Percentiles rank a stretch among this genome's conserved stretches.
phyloP scores from a whole-genome alignment of 2,797 vertebrate genomes.

The Euphonia xanthogaster region DNA sequence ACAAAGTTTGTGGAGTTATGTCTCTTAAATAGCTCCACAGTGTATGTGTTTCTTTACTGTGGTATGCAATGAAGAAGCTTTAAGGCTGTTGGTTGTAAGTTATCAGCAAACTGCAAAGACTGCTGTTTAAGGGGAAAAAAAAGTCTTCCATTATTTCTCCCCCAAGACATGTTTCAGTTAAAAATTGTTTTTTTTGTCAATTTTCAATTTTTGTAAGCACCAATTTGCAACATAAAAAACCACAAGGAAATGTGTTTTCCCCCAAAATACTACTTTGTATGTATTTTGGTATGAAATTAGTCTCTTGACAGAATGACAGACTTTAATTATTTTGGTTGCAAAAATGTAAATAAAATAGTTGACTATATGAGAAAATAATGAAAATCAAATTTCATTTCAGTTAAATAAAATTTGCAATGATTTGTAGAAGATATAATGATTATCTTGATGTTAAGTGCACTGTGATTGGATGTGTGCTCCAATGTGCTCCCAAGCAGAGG shows the following conservation, averaged over 20 bases:
- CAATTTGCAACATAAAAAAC: not conserved
- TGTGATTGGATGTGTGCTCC: fast-evolving
- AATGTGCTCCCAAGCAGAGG: not conserved
- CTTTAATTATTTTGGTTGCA: not conserved
- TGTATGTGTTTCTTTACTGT: not conserved
- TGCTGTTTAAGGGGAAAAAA: not conserved
- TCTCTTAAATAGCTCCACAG: not conserved
- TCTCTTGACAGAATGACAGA: not conserved
- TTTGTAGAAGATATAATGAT: not conserved
- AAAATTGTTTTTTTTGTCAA: fast-evolving
- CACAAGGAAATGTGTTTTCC: not conserved
- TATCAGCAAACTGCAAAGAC: not conserved
- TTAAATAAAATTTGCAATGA: not conserved
- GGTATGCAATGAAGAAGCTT: not conserved
- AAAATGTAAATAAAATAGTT: not conserved
- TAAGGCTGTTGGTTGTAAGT: not conserved
- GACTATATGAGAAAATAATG: not conserved
- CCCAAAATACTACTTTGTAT: not conserved
- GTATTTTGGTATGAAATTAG: not conserved
- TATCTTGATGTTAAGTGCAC: not conserved
- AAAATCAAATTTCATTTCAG: not conserved
- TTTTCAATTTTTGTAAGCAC: not conserved
- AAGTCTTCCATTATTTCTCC: not conserved
- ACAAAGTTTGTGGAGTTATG: not conserved
- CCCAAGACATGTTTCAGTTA: not conserved